A percentile compares a stretch with the other conserved stretches of the same genome.
Conservation (phyloP, 2,113 vertebrate genomes). For the Paracanthobrama guichenoti region DNA sequence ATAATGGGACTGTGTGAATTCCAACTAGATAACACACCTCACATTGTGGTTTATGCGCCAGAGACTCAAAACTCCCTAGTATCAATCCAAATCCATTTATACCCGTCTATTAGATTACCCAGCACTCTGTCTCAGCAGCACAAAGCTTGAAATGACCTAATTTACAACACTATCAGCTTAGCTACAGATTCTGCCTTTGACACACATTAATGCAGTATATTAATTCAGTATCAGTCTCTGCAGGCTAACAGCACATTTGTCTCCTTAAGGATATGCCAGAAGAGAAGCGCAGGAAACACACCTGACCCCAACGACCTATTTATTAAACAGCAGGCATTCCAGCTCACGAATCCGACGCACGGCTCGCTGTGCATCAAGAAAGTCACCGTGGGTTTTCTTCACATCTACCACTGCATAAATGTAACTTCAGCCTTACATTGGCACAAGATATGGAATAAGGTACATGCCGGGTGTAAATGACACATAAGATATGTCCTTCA, state of each 20-base stretch:
- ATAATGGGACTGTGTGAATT: background rate
- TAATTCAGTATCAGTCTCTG: conserved; percentile 36
- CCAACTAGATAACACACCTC: background rate
- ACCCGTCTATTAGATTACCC: conserved; percentile 25
- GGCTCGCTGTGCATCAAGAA: conserved; percentile 17
- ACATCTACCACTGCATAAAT: conserved; percentile 7
- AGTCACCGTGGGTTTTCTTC: conserved; percentile 30
- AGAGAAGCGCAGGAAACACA: conserved; percentile 30
- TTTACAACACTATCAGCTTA: conserved; percentile 23
- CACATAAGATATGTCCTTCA: background rate
- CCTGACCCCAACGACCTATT: conserved; percentile 46
- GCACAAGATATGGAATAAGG: background rate
- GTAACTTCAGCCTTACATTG: conserved; percentile 29
- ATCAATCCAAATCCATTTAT: conserved; percentile 43
- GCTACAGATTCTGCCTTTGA: conserved; percentile 40
- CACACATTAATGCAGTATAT: conserved; percentile 46
- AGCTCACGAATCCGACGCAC: conserved; percentile 34
- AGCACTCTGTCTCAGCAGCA: conserved; percentile 21
- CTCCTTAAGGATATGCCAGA: conserved; percentile 8
- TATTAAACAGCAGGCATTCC: conserved; percentile 33
- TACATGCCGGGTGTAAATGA: background rate
- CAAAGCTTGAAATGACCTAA: conserved; percentile 20
- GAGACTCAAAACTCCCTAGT: background rate
- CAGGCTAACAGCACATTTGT: conserved; percentile 18
- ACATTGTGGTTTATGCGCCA: background rate